A percentile compares a stretch with the other conserved stretches of the same genome.
These are phyloP conservation scores for Ganaspis brasiliensis DNA, from an alignment of 2,888 invertebrate genomes.

Conservation along the genomic window DNA sequence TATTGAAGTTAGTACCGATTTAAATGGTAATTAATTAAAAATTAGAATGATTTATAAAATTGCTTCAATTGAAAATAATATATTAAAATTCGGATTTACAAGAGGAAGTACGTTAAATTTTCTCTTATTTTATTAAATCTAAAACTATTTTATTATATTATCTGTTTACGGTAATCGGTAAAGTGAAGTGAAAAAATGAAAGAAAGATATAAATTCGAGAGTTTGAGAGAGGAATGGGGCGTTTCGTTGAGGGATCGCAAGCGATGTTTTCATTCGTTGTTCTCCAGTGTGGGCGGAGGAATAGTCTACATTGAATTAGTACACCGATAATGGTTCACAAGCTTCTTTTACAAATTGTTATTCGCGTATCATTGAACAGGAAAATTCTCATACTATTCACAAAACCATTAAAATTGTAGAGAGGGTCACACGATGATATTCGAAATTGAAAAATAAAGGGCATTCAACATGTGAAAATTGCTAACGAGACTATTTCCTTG, in stretches of 20 bases:
- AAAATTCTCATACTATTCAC: neutral
- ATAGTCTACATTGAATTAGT: slow-evolving; percentile 40
- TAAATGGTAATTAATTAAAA: too few relatives aligned
- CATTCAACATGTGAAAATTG: slow-evolving; percentile 26
- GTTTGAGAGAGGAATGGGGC: slow-evolving; percentile 18
- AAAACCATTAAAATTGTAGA: neutral
- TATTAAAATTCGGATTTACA: too few relatives aligned
- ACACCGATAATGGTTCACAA: neutral
- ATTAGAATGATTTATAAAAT: too few relatives aligned
- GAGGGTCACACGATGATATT: slow-evolving; percentile 19
- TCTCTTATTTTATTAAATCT: too few relatives aligned
- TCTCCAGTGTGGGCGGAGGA: slow-evolving; percentile 36
- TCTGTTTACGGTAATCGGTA: too few relatives aligned
- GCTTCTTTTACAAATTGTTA: slow-evolving; percentile 21
- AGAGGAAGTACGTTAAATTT: too few relatives aligned
- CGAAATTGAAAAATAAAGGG: slow-evolving; percentile 23
- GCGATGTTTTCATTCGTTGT: slow-evolving; percentile 37
- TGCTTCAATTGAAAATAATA: too few relatives aligned
- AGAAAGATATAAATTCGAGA: slow-evolving; percentile 15
- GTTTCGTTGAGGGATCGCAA: slow-evolving; percentile 23
- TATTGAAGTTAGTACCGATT: too few relatives aligned
- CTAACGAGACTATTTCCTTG: slow-evolving; percentile 29
- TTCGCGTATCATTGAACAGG: slow-evolving; percentile 34
- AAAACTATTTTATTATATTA: too few relatives aligned
- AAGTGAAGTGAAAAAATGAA: neutral